Conservation (phyloP, 1,140 invertebrate species). For the Drosophila arizonae region DNA sequence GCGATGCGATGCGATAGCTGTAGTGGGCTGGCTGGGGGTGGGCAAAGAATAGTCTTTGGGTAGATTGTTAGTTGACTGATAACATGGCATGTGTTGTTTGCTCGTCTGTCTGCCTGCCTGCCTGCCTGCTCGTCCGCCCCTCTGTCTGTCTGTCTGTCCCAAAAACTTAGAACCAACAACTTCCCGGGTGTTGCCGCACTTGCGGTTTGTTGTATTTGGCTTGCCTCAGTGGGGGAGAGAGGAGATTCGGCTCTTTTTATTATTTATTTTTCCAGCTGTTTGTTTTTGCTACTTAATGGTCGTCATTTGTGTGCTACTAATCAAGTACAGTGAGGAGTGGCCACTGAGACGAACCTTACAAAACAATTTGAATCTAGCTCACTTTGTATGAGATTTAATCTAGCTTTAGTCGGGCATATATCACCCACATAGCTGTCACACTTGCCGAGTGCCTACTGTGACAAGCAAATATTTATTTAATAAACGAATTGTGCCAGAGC, state of each 20-base stretch:
- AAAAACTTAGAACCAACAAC: neutral
- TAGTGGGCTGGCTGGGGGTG: neutral
- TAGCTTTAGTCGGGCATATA: no score
- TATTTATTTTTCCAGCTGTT: conserved; percentile 20
- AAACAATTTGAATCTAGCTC: neutral
- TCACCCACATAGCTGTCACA: neutral
- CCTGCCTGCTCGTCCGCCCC: no score
- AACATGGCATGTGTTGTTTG: conserved; percentile 24
- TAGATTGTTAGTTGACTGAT: conserved; percentile 23
- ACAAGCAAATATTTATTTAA: conserved; percentile 40
- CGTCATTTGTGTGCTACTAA: conserved; percentile 35
- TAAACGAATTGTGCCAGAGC: conserved; percentile 54
- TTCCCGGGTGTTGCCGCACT: neutral
- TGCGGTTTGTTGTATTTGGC: conserved; percentile 40
- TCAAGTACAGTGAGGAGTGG: conserved; percentile 30
- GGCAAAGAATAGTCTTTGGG: neutral
- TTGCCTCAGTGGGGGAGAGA: conserved; percentile 4
- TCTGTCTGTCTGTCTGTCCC: conserved; percentile 16
- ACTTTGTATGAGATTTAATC: no score
- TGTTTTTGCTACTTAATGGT: conserved; percentile 42
- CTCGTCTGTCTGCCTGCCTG: no score
- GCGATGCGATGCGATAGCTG: neutral
- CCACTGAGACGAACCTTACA: neutral
- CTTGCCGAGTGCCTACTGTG: conserved; percentile 25
- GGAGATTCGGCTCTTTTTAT: neutral